Percentiles rank a stretch among this genome's conserved stretches.
These are phyloP conservation scores for Netelia melanura DNA, from an alignment of 2,888 invertebrate species.

Conservation along the genomic window DNA sequence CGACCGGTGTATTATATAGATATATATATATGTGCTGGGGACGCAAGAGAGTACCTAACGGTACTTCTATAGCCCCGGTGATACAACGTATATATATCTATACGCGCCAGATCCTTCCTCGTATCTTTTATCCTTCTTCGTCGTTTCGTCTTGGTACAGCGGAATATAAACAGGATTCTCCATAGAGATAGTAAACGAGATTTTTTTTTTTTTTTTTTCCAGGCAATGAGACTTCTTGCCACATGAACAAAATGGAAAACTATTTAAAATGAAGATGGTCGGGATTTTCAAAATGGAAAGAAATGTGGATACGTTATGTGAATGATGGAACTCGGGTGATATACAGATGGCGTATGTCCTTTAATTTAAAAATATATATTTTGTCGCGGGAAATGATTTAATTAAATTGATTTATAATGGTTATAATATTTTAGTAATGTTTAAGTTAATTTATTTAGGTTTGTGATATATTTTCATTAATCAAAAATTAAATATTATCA, in stretches of 20 bases:
- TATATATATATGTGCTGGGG: slow-evolving; percentile 35
- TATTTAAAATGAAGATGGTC: not conserved
- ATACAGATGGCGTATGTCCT: too few species aligned
- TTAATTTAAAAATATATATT: too few species aligned
- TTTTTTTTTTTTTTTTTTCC: not conserved
- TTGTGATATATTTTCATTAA: too few species aligned
- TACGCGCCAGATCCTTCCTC: slow-evolving; percentile 35
- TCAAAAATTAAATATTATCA: too few species aligned
- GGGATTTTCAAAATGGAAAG: not conserved
- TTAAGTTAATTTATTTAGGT: too few species aligned
- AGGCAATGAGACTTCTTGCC: not conserved
- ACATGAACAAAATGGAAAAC: not conserved
- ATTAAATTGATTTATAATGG: too few species aligned
- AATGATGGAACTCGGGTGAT: too few species aligned
- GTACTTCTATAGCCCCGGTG: slow-evolving; percentile 44
- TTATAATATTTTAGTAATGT: too few species aligned
- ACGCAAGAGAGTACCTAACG: slow-evolving; percentile 56
- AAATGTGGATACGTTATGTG: too few species aligned
- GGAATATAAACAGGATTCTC: slow-evolving; percentile 37
- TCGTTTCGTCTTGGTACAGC: not conserved
- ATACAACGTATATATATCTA: slow-evolving; percentile 1
- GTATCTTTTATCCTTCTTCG: slow-evolving; percentile 20
- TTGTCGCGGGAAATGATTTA: too few species aligned
- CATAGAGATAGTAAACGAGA: not conserved
- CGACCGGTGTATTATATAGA: not conserved